Conservation (phyloP, 2,113 vertebrate species). For the Epinephelus fuscoguttatus region DNA sequence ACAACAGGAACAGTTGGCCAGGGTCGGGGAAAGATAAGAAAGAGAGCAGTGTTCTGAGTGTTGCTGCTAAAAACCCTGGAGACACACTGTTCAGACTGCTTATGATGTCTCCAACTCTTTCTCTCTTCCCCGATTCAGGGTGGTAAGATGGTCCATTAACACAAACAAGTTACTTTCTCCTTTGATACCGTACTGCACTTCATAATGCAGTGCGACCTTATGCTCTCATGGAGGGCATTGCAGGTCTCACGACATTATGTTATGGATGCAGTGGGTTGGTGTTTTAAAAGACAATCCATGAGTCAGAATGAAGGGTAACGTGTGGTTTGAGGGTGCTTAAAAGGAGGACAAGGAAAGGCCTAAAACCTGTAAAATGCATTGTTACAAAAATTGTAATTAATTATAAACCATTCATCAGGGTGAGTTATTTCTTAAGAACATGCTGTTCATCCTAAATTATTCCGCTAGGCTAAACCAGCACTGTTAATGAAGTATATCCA, state of each 20-base stretch:
- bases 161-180: slow-evolving; percentile 39
- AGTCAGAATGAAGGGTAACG: slow-evolving; percentile 10
- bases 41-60: slow-evolving; percentile 78
- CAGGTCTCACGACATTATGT: slow-evolving; percentile 33
- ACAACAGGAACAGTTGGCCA: slow-evolving; percentile 79
- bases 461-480: slow-evolving; percentile 7
- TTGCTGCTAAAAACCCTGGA: slow-evolving; percentile 59
- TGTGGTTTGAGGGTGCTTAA: slow-evolving; percentile 1
- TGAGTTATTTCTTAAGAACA: slow-evolving; percentile 19
- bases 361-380: background rate
- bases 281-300: slow-evolving; percentile 22
- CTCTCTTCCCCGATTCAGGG: slow-evolving; percentile 45
- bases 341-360: background rate
- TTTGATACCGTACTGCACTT: background rate
- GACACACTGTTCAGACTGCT: slow-evolving; percentile 55
- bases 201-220: slow-evolving; percentile 18
- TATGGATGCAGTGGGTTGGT: slow-evolving; percentile 11
- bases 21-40: slow-evolving; percentile 80
- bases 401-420: background rate
- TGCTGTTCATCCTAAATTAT: slow-evolving; percentile 29
- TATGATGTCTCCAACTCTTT: slow-evolving; percentile 59
- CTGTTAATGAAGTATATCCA: background rate
- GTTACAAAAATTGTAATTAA: background rate
- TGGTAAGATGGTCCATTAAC: slow-evolving; percentile 38
- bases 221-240: slow-evolving; percentile 6